phyloP scores from a whole-genome alignment of 2,113 vertebrate genomes.

The Urocynchramus pylzowi region DNA sequence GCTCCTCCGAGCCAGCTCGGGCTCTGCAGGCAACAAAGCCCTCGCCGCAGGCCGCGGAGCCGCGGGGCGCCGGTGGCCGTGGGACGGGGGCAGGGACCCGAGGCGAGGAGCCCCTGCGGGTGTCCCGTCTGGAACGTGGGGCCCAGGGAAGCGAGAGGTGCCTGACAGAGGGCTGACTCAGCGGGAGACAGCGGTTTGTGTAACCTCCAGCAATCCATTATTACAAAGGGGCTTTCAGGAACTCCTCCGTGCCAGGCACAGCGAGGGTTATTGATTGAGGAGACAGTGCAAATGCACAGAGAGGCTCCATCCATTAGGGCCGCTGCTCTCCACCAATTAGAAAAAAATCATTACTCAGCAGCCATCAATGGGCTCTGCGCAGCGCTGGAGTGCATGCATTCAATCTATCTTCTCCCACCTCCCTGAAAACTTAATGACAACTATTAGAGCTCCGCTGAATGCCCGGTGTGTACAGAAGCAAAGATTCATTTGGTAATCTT shows the following conservation, averaged over 20 bases:
- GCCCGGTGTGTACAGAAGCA: conserved; percentile 78
- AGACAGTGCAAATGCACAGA: conserved; percentile 77
- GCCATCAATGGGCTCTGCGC: conserved; percentile 76
- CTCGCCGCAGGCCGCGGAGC: background rate
- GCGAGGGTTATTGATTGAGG: conserved; percentile 81
- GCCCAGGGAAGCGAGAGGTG: conserved; percentile 24
- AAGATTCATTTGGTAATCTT: conserved; percentile 79
- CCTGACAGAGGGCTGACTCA: conserved; percentile 65
- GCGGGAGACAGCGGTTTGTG: conserved; percentile 61
- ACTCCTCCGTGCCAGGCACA: conserved; percentile 72
- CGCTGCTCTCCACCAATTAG: conserved; percentile 83
- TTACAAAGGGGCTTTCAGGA: conserved; percentile 80
- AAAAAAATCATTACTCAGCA: conserved; percentile 85
- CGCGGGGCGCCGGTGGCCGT: background rate
- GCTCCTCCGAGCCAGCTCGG: background rate
- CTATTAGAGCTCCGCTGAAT: conserved; percentile 81
- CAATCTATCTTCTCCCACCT: conserved; percentile 70
- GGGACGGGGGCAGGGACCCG: background rate
- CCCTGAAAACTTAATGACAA: conserved; percentile 80
- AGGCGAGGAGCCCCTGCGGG: background rate
- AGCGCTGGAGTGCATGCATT: conserved; percentile 72
- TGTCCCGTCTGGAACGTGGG: conserved; percentile 48
- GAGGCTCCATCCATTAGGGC: conserved; percentile 83
- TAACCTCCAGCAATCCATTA: conserved; percentile 74
- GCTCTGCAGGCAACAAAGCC: background rate